A percentile compares a stretch with the other conserved stretches of the same genome.
These are phyloP conservation scores for Lypha dubia DNA, from an alignment of 2,888 invertebrate species.

Conservation along the genomic window DNA sequence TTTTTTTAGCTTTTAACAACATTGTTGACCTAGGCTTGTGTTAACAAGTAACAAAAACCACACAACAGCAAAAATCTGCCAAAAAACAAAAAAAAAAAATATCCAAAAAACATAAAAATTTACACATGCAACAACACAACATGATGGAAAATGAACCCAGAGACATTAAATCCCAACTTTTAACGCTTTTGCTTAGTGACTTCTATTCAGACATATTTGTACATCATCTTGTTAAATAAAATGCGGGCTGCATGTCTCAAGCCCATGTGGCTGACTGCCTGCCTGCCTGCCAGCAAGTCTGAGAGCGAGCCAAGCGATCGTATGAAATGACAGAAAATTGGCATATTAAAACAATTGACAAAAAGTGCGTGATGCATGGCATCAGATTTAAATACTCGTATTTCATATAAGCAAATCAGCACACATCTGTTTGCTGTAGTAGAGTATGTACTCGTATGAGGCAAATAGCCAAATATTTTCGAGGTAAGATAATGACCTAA, in stretches of 20 bases:
- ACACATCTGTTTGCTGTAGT: slow-evolving; percentile 42
- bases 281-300: slow-evolving; percentile 1
- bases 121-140: slow-evolving; percentile 42
- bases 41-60: slow-evolving; percentile 34
- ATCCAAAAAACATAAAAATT: slow-evolving; percentile 45
- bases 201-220: neutral
- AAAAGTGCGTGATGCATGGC: slow-evolving; percentile 61
- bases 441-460: neutral
- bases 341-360: slow-evolving; percentile 48
- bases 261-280: no score
- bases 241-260: slow-evolving; percentile 32
- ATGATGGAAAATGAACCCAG: neutral
- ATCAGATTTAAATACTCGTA: slow-evolving; percentile 26
- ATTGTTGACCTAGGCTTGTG: slow-evolving; percentile 67
- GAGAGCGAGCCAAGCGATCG: neutral
- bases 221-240: slow-evolving; percentile 1
- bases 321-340: slow-evolving; percentile 53
- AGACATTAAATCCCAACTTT: slow-evolving; percentile 40
- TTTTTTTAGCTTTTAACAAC: slow-evolving; percentile 40
- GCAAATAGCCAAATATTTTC: slow-evolving; percentile 8
- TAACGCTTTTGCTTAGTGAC: slow-evolving; percentile 20
- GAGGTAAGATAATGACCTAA: slow-evolving; percentile 52
- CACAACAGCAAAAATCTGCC: slow-evolving; percentile 30
- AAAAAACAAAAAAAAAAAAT: slow-evolving; percentile 34
- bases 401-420: neutral